Evolutionary conservation across 1,140 invertebrate species (phyloP), one percentile per base, ranked within the genome.

Genomic region (Chymomyza costata): DNA sequence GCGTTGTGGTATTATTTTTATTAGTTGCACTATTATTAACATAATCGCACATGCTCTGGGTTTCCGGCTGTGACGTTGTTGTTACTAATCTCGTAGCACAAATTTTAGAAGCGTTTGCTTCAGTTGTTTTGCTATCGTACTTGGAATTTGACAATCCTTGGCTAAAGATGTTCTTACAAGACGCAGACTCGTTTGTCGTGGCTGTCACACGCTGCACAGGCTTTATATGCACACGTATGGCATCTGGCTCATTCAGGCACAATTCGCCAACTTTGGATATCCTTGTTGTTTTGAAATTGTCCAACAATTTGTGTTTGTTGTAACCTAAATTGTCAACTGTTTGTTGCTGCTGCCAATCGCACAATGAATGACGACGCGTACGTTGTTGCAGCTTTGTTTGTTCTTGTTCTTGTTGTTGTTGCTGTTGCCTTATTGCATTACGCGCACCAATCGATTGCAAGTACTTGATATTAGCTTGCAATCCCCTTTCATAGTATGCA

Each of bases 361-460:
- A 39, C 40, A 58, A 43, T 30, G 40, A 51, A n/a, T 28, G 18
- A 7, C 34, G 32, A 8, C 43, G 49, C 38, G 46, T 39, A 25
- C 46, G 21, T n/a, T 40, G 30, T 37, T 31, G 49, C 35, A 41
- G 46, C 21, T 50, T n/a, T n/a, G n/a, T 56, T 7, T 32, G 46
- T 2, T 28, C 39, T 3, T 34, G 34, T 13, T 52, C 38, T 13
- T 55, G 38, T 16, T 63, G 41, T 18, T 62, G 40, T 35, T 48
- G 45, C 16, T 38, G 46, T 30, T 35, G 53, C 13, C 30, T 63
- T 70, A 34, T 34, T 43, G 39, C 39, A 65, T 71, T 73, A 46
- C 45, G 58, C 39, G 56, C 56, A n/a, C 70, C 76, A 54, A 85
- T 76, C 59, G 81, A 74, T 83, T 85, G 55, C 41, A 85, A 53